phyloP scores from a whole-genome alignment of 2,113 vertebrate species.

The Seriola aureovittata region DNA sequence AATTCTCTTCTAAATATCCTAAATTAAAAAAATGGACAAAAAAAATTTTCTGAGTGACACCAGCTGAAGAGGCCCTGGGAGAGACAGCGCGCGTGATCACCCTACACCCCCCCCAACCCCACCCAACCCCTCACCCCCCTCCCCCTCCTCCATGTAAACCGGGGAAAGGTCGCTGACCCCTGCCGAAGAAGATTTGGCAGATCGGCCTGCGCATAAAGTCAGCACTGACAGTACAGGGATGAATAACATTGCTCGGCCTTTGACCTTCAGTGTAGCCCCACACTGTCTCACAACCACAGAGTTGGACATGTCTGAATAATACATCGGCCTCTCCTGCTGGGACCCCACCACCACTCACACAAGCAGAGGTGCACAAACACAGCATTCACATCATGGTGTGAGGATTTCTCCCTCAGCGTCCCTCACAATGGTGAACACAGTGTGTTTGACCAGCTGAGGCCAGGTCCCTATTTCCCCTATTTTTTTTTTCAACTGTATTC shows the following conservation, averaged over 20 bases:
- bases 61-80: constrained; percentile 47
- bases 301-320: constrained; percentile 79
- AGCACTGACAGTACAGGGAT: constrained; percentile 69
- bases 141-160: constrained; percentile 19
- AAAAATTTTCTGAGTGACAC: constrained; percentile 47
- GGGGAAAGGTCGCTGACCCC: constrained; percentile 69
- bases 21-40: background rate
- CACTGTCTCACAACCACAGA: constrained; percentile 69
- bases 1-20: background rate
- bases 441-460: constrained; percentile 42
- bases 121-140: background rate
- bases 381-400: constrained; percentile 47
- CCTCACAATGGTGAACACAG: constrained; percentile 51
- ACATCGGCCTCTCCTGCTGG: constrained; percentile 73
- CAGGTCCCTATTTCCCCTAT: background rate
- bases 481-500: constrained; percentile 12
- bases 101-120: background rate
- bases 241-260: constrained; percentile 59
- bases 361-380: constrained; percentile 59
- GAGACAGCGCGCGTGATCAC: constrained; percentile 5
- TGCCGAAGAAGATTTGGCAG: constrained; percentile 48
- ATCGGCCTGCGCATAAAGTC: constrained; percentile 60
- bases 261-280: constrained; percentile 76
- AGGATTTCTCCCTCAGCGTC: constrained; percentile 50
- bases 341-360: constrained; percentile 34